These are phyloP conservation scores for Liopterus haemorrhoidalis DNA, from an alignment of 2,888 invertebrate genomes.

Conservation along the genomic window DNA sequence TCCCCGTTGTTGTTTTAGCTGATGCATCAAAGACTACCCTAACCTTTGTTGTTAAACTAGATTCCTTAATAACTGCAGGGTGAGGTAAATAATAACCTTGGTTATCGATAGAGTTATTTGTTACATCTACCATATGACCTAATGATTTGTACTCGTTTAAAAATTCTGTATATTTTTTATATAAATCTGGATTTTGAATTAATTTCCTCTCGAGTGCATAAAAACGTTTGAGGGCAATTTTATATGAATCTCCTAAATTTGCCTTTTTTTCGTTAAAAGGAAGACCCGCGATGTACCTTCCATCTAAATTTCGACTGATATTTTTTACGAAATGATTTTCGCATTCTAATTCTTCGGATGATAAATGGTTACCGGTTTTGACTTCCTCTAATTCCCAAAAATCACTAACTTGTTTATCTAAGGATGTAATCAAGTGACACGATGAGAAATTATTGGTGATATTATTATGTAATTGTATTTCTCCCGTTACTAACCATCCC, in stretches of 20 bases:
- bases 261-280: conserved; percentile 24
- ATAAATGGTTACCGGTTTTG: conserved; percentile 15
- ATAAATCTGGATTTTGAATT: conserved; percentile 22
- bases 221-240: conserved; percentile 26
- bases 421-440: too few species aligned
- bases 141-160: background rate
- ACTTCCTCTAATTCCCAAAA: conserved; percentile 34
- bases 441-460: too few species aligned
- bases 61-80: conserved; percentile 36
- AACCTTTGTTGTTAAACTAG: conserved; percentile 32
- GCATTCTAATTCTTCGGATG: conserved; percentile 28
- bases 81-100: too few species aligned
- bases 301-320: conserved; percentile 23
- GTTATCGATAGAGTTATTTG: too few species aligned
- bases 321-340: conserved; percentile 28
- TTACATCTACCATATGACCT: too few species aligned
- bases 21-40: conserved; percentile 37
- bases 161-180: conserved; percentile 11
- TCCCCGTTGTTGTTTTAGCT: conserved; percentile 27
- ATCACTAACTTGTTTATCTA: conserved; percentile 14
- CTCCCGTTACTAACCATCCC: background rate
- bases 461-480: too few species aligned
- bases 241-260: conserved; percentile 25
- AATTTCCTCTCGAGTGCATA: conserved; percentile 24
- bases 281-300: conserved; percentile 29